Evolutionary conservation across 2,797 vertebrate species (phyloP).

Genomic region (Podarcis siculus): DNA sequence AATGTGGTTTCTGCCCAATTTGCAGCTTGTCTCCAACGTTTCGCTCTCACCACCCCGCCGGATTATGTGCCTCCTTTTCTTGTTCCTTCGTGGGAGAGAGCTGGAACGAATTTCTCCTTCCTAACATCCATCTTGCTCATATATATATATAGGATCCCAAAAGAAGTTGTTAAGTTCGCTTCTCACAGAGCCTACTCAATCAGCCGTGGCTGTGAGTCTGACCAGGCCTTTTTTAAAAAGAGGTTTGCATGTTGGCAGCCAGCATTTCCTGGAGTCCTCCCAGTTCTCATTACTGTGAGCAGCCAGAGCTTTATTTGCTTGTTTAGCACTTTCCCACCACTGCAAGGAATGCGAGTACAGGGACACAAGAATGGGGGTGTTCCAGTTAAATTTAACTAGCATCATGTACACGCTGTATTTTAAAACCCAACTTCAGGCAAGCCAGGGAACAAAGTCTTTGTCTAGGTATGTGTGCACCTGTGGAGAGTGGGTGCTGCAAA

Average conservation of each 20-base stretch:
- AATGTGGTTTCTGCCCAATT: conserved; percentile 5
- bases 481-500: not conserved
- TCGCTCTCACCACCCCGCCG: not conserved
- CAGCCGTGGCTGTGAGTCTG: conserved; percentile 4
- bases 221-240: not conserved
- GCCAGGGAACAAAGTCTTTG: not conserved
- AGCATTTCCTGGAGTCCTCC: not conserved
- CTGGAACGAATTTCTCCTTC: conserved; percentile 29
- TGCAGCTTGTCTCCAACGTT: not conserved
- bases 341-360: conserved; percentile 7
- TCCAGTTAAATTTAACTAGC: not conserved
- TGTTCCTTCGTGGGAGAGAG: conserved; percentile 2
- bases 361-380: conserved; percentile 13
- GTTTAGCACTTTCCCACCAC: conserved; percentile 20
- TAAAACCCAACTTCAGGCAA: not conserved
- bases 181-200: not conserved
- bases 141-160: not conserved
- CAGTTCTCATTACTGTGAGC: not conserved
- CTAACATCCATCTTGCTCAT: conserved; percentile 5
- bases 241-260: not conserved
- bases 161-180: not conserved
- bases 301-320: conserved; percentile 8
- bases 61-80: not conserved
- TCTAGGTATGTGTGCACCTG: not conserved
- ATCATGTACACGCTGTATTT: not conserved